Percentiles rank a stretch among this genome's conserved stretches.
Evolutionary conservation across 2,888 invertebrate genomes (phyloP).

Genomic region (Xestia rhomboidea): DNA sequence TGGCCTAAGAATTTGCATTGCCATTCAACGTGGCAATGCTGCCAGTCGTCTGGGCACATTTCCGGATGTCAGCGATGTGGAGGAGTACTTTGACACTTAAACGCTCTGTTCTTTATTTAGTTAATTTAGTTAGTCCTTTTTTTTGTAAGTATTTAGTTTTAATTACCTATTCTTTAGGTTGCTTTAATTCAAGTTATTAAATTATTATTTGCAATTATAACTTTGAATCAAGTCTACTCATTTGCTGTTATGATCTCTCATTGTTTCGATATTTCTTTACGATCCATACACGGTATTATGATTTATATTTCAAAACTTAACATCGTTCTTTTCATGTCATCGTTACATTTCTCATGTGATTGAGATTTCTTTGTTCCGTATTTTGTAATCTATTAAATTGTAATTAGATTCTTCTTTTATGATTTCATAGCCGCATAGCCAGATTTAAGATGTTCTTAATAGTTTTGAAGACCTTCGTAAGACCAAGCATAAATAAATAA

Average conservation of each 20-base stretch:
- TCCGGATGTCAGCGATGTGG: not conserved
- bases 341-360: conserved; percentile 6
- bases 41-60: not conserved
- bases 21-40: not conserved
- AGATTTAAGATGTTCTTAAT: not conserved
- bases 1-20: too few relatives aligned
- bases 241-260: conserved; percentile 17
- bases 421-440: not conserved
- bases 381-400: conserved; percentile 28
- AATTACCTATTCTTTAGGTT: too few relatives aligned
- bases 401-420: not conserved
- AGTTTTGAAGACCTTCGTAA: not conserved
- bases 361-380: conserved; percentile 14
- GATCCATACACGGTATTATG: conserved; percentile 25
- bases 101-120: too few relatives aligned
- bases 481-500: too few relatives aligned
- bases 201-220: too few relatives aligned
- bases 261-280: conserved; percentile 46
- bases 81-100: not conserved
- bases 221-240: too few relatives aligned
- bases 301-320: conserved; percentile 36
- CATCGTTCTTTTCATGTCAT: conserved; percentile 25
- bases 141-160: too few relatives aligned
- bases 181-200: too few relatives aligned
- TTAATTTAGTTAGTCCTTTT: too few relatives aligned